Base-by-base conservation (phyloP, 2,888 invertebrate genomes). In the Caenorhabditis sp. region DNA sequence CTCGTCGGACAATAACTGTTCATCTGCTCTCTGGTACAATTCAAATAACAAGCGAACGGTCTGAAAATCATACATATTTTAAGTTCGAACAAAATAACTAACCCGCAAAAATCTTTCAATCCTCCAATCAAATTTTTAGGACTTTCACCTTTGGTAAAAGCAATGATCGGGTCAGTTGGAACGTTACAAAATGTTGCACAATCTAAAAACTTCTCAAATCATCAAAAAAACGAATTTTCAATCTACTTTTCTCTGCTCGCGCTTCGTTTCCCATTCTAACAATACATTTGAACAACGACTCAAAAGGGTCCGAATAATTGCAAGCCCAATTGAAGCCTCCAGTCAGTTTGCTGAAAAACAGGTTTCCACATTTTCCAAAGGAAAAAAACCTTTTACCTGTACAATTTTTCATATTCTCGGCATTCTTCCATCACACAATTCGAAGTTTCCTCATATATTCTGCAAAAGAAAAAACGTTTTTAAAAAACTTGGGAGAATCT, bases 1-100 rank as follows among this genome's bases (percentile, higher is more conserved):
- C 55, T 55, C 1, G 60, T 66, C 17, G 66, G 66, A n/a, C 66
- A 66, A 31, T 49, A 55, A 5, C 10, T 49, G 53, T 66, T 66
- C 49, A 66, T 55, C 8, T 57, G 43, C 8, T 43, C 21, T 23
- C 60, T 37, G 0, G 66, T 66, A 31, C 66, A 66, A n/a, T 61
- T 61, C 31, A 66, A 17, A 50, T 26, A 61, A 31, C 66, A 66
- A 5, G 43, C 60, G 0, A 66, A 24, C 14, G 66, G 66, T 31
- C 65, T 58, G 64, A 23, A 65, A 65, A 53, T n/a, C n/a, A 12
- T 17, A 1, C 2, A 12, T 8, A 23, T 24, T 23, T 51, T 5
- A 8, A 24, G 10, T 54, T 23, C 3, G 17, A n/a, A n/a, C n/a
- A n/a, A n/a, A n/a, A n/a, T 57, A 26, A 50, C 51, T 51, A 12